Percentiles rank a stretch among this genome's conserved stretches.
These are phyloP conservation scores for Takifugu rubripes DNA, from an alignment of 2,797 vertebrate species.

Conservation along the genomic window DNA sequence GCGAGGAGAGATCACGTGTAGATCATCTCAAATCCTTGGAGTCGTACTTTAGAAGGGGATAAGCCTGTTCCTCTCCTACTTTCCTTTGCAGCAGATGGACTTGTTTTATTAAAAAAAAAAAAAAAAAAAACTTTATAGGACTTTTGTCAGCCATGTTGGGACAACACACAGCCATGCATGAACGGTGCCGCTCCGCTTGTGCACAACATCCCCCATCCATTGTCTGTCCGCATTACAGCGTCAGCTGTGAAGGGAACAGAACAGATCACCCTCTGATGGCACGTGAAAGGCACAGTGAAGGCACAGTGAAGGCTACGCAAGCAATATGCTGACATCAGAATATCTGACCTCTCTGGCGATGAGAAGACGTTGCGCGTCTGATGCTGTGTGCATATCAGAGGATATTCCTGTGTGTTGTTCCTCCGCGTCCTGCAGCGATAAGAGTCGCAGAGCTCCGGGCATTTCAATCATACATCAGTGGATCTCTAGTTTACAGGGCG, in stretches of 20 bases:
- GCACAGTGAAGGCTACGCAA: constrained; percentile 5
- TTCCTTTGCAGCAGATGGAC: constrained; percentile 6
- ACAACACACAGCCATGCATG: constrained; percentile 31
- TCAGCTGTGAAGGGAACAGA: constrained; percentile 34
- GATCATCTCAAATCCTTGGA: background rate
- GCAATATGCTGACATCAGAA: constrained; percentile 11
- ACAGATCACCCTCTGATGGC: constrained; percentile 36
- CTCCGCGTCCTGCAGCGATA: constrained; percentile 4
- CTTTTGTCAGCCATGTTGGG: constrained; percentile 9
- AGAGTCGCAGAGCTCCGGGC: constrained; percentile 13
- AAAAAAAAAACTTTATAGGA: constrained; percentile 1
- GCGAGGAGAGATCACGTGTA: background rate
- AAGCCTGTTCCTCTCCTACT: no score
- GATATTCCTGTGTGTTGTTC: constrained; percentile 8
- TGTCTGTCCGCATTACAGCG: constrained; percentile 42
- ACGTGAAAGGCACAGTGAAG: background rate
- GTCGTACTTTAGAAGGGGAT: no score
- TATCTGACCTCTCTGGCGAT: constrained; percentile 12
- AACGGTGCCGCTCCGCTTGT: constrained; percentile 15
- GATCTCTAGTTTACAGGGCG: constrained; percentile 40
- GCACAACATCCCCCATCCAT: constrained; percentile 16
- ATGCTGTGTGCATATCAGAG: constrained; percentile 9
- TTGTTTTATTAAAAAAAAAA: background rate
- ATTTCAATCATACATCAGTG: constrained; percentile 34
- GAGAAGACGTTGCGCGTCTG: constrained; percentile 2